Evolutionary conservation across 1,140 invertebrate species (phyloP).

Genomic region (Himalopsyche phryganea): DNA sequence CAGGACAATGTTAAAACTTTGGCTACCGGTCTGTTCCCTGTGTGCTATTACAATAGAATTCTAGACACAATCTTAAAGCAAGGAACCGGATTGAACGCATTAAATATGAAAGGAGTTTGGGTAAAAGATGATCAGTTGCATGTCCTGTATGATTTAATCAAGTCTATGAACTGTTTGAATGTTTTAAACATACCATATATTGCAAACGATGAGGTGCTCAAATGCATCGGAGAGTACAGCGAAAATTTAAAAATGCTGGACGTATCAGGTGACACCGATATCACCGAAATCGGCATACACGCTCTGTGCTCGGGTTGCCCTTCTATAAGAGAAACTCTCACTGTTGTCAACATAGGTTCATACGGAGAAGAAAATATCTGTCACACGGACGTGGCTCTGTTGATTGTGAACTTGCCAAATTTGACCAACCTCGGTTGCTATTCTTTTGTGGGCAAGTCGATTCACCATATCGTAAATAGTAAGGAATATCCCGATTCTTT

Average conservation of each 20-base stretch:
- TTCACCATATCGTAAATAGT: slow-evolving; percentile 53
- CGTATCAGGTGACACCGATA: slow-evolving; percentile 62
- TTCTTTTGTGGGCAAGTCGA: slow-evolving; percentile 59
- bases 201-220: slow-evolving; percentile 63
- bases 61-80: slow-evolving; percentile 58
- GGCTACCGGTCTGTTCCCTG: slow-evolving; percentile 62
- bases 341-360: slow-evolving; percentile 61
- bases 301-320: slow-evolving; percentile 49
- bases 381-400: slow-evolving; percentile 56
- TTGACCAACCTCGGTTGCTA: slow-evolving; percentile 60
- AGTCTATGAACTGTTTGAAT: slow-evolving; percentile 54
- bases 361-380: slow-evolving; percentile 64
- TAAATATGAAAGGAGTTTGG: slow-evolving; percentile 68
- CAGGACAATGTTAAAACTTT: slow-evolving; percentile 60
- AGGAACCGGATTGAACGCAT: slow-evolving; percentile 56
- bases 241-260: slow-evolving; percentile 58
- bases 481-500: slow-evolving; percentile 51
- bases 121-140: slow-evolving; percentile 62
- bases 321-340: slow-evolving; percentile 51
- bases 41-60: slow-evolving; percentile 62
- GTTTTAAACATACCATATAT: slow-evolving; percentile 63
- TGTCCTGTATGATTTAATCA: slow-evolving; percentile 58
- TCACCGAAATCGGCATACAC: slow-evolving; percentile 59
- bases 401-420: slow-evolving; percentile 59
- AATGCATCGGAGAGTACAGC: slow-evolving; percentile 55